phyloP scores from a whole-genome alignment of 2,113 vertebrate species.

The Nematolebias whitei region DNA sequence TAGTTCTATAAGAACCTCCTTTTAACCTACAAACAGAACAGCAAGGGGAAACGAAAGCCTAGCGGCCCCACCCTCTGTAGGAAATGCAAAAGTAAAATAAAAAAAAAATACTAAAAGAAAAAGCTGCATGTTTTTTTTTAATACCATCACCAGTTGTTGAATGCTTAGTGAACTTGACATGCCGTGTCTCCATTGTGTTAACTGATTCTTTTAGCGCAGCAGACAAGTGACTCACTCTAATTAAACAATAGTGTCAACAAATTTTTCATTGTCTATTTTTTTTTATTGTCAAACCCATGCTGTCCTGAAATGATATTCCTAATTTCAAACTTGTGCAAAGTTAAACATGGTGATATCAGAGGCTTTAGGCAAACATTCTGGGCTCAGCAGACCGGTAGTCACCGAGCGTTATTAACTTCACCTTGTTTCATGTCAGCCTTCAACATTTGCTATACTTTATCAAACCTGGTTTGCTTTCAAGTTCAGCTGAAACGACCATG shows the following conservation, averaged over 20 bases:
- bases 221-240: constrained; percentile 27
- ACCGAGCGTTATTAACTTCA: constrained; percentile 25
- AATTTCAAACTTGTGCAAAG: constrained; percentile 9
- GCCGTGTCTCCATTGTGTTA: neutral
- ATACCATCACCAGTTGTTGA: too few species aligned
- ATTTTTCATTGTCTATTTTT: neutral
- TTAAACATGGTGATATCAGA: constrained; percentile 1
- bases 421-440: constrained; percentile 6
- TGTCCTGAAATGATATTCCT: neutral
- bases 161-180: constrained; percentile 28
- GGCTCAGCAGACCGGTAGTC: constrained; percentile 3
- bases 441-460: neutral
- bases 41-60: neutral
- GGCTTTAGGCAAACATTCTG: neutral
- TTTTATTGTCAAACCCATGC: constrained; percentile 9
- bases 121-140: neutral
- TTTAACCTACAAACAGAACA: neutral
- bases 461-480: constrained; percentile 14
- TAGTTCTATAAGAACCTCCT: neutral
- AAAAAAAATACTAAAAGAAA: neutral
- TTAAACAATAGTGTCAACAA: neutral
- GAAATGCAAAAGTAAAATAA: neutral
- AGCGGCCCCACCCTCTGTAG: neutral
- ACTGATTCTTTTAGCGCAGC: constrained; percentile 28
- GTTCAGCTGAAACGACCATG: constrained; percentile 34